Evolutionary conservation across 2,888 invertebrate genomes (phyloP).

Genomic region (Ceraclea dissimilis): DNA sequence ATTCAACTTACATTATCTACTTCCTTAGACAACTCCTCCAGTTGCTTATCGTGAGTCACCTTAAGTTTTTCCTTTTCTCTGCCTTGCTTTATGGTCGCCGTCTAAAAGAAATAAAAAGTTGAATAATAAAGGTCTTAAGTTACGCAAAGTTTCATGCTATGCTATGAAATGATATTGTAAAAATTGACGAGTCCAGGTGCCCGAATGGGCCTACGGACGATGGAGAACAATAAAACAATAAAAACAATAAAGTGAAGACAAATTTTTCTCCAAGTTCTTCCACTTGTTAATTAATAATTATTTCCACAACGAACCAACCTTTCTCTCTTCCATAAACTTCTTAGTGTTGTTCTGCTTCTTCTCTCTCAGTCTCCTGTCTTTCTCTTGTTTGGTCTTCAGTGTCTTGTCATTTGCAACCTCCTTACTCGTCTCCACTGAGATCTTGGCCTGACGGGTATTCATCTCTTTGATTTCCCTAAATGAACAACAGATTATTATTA

Average conservation of each 20-base stretch:
- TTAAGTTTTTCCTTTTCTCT: constrained; percentile 89
- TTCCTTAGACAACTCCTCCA: constrained; percentile 81
- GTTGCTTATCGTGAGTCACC: constrained; percentile 85
- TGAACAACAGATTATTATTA: background rate
- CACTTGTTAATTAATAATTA: no score
- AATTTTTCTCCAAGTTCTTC: no score
- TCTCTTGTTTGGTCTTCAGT: constrained; percentile 93
- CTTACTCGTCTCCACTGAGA: constrained; percentile 94
- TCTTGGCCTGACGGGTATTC: constrained; percentile 89
- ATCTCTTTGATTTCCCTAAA: constrained; percentile 88
- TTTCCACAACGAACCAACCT: no score
- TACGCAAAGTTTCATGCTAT: background rate
- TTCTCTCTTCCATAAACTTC: constrained; percentile 93
- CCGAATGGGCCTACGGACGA: no score
- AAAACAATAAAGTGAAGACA: no score
- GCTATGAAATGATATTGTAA: background rate
- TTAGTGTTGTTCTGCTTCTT: constrained; percentile 98
- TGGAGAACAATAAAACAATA: no score
- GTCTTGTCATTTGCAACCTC: constrained; percentile 95
- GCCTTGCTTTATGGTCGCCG: constrained; percentile 79
- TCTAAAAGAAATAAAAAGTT: constrained; percentile 34
- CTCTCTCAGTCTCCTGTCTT: constrained; percentile 86
- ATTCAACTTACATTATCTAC: constrained; percentile 67
- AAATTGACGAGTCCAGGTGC: background rate
- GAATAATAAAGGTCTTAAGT: background rate